Conservation (phyloP, 2,888 invertebrate genomes). For the Sminthurinus aureus region DNA sequence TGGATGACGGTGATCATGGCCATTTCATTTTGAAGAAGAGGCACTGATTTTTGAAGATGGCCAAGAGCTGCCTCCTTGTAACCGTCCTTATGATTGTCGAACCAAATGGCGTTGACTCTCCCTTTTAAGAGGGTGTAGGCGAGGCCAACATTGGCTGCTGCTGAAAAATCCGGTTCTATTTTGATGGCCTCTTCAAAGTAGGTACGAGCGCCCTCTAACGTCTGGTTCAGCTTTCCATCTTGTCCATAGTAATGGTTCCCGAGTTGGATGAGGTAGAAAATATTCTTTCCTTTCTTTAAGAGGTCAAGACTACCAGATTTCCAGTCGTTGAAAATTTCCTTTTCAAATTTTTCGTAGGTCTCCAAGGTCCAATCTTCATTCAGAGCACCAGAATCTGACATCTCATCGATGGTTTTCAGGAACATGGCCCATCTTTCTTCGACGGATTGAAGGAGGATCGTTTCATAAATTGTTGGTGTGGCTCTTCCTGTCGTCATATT, state of each 20-base stretch:
- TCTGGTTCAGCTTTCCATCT: conserved; percentile 7
- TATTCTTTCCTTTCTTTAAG: neutral
- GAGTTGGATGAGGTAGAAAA: conserved; percentile 29
- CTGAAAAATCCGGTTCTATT: conserved; percentile 32
- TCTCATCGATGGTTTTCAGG: conserved; percentile 33
- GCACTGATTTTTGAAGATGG: conserved; percentile 5
- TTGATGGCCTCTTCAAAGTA: conserved; percentile 36
- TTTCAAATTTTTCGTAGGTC: neutral
- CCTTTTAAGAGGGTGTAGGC: conserved; percentile 23
- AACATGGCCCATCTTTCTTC: conserved; percentile 49
- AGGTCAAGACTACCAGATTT: neutral
- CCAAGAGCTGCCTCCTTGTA: conserved; percentile 38
- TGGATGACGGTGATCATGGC: neutral
- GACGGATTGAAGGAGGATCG: conserved; percentile 23
- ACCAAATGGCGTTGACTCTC: neutral
- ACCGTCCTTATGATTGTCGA: neutral
- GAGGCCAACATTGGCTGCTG: conserved; percentile 38
- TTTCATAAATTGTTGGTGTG: conserved; percentile 10
- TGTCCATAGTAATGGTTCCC: conserved; percentile 29
- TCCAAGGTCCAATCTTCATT: neutral
- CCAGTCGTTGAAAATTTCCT: neutral
- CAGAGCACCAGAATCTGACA: neutral
- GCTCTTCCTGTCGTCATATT: neutral
- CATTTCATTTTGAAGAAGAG: conserved; percentile 31
- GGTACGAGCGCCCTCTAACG: neutral